These are phyloP conservation scores for Callipepla squamata DNA, from an alignment of 2,113 vertebrate species.

Conservation along the genomic window DNA sequence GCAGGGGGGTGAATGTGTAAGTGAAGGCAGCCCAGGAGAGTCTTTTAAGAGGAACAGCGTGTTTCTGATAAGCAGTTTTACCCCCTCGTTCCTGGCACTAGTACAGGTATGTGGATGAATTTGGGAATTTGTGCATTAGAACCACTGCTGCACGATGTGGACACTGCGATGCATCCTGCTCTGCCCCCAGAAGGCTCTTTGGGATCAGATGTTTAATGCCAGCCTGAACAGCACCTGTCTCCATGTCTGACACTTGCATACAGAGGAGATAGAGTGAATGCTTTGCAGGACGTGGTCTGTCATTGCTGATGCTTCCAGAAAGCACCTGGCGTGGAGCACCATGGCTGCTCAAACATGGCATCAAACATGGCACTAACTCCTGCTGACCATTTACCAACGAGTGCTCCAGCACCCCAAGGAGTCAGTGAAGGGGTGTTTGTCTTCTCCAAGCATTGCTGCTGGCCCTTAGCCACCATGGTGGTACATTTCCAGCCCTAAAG, in stretches of 20 bases:
- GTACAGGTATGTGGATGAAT: fast-evolving
- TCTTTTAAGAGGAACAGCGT: fast-evolving
- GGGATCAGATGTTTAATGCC: background rate
- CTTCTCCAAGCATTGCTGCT: background rate
- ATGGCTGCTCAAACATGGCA: background rate
- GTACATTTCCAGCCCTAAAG: background rate
- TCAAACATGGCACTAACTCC: background rate
- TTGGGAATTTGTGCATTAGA: background rate
- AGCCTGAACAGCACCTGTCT: background rate
- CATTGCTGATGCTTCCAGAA: background rate
- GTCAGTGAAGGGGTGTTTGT: background rate
- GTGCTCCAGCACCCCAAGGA: background rate
- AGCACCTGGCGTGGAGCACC: background rate
- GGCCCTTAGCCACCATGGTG: background rate
- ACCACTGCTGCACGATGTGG: background rate
- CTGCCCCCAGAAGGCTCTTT: background rate
- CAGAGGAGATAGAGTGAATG: background rate
- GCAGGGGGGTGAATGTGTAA: background rate
- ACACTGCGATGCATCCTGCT: fast-evolving
- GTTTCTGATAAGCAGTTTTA: background rate
- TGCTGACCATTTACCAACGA: background rate
- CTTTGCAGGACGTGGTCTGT: background rate
- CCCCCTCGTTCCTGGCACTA: background rate
- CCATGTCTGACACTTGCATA: background rate
- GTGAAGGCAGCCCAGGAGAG: background rate